phyloP scores from a whole-genome alignment of 2,113 vertebrate genomes.

The Meleagris gallopavo region DNA sequence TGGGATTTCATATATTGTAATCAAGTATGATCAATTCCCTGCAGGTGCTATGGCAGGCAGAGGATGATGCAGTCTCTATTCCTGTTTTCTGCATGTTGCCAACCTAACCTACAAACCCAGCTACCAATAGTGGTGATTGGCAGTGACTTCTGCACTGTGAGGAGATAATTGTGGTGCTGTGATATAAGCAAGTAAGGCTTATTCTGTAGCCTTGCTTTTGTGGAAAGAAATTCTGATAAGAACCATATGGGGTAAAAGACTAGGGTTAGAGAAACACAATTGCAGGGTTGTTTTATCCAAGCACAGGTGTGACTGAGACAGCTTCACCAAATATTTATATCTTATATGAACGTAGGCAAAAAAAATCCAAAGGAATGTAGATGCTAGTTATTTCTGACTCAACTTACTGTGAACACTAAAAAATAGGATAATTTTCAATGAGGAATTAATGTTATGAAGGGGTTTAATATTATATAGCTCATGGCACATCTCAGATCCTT shows the following conservation, averaged over 20 bases:
- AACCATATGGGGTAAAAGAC: conserved; percentile 35
- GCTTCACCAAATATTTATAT: conserved; percentile 9
- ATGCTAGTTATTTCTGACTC: neutral
- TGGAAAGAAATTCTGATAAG: conserved; percentile 18
- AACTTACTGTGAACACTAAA: conserved; percentile 5
- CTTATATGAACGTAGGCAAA: neutral
- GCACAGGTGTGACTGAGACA: neutral
- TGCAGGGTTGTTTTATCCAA: neutral
- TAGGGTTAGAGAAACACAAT: neutral
- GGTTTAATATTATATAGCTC: conserved; percentile 36
- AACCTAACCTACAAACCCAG: neutral
- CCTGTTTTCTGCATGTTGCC: neutral
- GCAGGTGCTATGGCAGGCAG: conserved; percentile 29
- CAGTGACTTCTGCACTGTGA: neutral
- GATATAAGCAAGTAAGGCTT: conserved; percentile 24
- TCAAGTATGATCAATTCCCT: conserved; percentile 65
- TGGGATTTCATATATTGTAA: conserved; percentile 56
- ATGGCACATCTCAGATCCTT: conserved; percentile 10
- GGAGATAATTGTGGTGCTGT: conserved; percentile 38
- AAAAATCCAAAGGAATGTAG: neutral
- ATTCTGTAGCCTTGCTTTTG: neutral
- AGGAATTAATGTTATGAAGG: conserved; percentile 48
- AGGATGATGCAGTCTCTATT: neutral
- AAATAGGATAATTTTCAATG: conserved; percentile 46
- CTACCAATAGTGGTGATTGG: conserved; percentile 33